Base-by-base conservation (phyloP, 2,113 vertebrate genomes). In the Chlorocebus sabaeus region DNA sequence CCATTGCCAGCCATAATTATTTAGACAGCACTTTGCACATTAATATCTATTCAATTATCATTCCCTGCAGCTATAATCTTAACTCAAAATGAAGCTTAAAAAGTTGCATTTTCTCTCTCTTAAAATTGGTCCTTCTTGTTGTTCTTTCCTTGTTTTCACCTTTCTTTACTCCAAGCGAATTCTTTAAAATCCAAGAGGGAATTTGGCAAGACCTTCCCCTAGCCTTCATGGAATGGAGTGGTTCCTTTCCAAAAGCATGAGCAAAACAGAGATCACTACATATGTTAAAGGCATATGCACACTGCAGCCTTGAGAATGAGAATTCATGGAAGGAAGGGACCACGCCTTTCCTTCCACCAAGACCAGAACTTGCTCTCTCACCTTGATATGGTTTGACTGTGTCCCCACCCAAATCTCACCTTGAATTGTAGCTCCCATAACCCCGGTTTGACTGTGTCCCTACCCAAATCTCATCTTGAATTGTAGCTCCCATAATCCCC, bases 41-140 rank as follows among this genome's bases (percentile, higher is more conserved):
- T 96, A 89, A 76, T 92, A 86, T 90, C 73, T 40, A 27, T 57
- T 92, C n/a, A 82, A 59, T 94, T 96, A 89, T 75, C 43, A 48
- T 78, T 48, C 72, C 79, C 50, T 59, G 13, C 81, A 75, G 20
- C 40, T 89, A 82, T 45, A 76, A 57, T 80, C 25, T 84, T 78
- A 82, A 81, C 20, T 59, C 59, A 45, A 52, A 87, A 22, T 50
- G 16, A 70, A 94, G 64, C 35, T 57, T 89, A 45, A 52, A 48
- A 82, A 27, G 45, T 59, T 57, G 17, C 25, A 5, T 13, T 92
- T 93, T 32, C 30, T 92, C 76, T 96, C 5, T 92, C 35, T 80
- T 79, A 64, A 92, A 94, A 81, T 3, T 30, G 4, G 12, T 64
- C 80, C 38, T 75, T 89, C 70, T 81, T 59, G 18, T 68, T 30